Conservation (phyloP, 2,888 invertebrate genomes). For the Tanytarsus gracilentus region DNA sequence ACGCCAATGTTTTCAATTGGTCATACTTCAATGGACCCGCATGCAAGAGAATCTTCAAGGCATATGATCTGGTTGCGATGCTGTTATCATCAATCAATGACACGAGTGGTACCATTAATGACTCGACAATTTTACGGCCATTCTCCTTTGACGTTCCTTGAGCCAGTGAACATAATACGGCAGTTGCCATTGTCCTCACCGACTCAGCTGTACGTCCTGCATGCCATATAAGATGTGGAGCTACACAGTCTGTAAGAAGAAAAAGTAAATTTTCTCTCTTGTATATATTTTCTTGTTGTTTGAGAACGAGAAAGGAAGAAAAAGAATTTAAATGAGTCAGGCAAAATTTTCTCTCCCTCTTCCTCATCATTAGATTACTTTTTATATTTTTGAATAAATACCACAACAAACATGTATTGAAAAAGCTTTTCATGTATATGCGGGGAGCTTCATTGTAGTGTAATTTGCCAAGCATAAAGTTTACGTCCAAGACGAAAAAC, state of each 20-base stretch:
- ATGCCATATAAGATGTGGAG: slow-evolving; percentile 39
- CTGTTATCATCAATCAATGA: slow-evolving; percentile 40
- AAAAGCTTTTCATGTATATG: too few relatives aligned
- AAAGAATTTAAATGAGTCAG: too few relatives aligned
- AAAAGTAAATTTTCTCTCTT: too few relatives aligned
- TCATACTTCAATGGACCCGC: slow-evolving; percentile 37
- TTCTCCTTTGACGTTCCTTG: slow-evolving; percentile 36
- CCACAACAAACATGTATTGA: neutral
- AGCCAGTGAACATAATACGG: slow-evolving; percentile 39
- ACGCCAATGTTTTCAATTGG: slow-evolving; percentile 36
- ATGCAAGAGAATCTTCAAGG: slow-evolving; percentile 37
- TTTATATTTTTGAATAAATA: neutral
- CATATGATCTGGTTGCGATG: slow-evolving; percentile 38
- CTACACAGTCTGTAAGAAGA: slow-evolving; percentile 33
- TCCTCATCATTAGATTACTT: neutral
- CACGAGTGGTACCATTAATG: slow-evolving; percentile 36
- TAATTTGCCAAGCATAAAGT: too few relatives aligned
- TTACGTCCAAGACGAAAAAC: neutral
- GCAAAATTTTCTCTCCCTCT: neutral
- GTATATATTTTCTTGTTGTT: too few relatives aligned
- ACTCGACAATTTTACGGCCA: slow-evolving; percentile 30
- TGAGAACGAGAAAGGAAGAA: neutral
- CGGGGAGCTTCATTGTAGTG: too few relatives aligned
- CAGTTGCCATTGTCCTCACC: slow-evolving; percentile 41
- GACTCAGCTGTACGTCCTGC: slow-evolving; percentile 40